phyloP scores from a whole-genome alignment of 2,888 invertebrate species.

The Thumatha senex region DNA sequence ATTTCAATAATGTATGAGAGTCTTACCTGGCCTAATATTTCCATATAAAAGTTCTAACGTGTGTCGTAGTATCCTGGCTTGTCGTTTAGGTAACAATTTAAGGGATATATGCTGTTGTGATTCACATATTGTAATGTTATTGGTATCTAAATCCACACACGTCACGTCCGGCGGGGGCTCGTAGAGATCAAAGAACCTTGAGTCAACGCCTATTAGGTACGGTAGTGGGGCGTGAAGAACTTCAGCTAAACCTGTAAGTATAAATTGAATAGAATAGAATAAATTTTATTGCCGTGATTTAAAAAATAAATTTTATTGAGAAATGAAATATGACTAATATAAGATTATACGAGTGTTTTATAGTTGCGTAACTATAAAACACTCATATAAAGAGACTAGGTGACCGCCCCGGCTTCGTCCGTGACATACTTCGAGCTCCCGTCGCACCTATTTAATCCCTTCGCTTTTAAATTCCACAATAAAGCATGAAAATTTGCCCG shows the following conservation, averaged over 20 bases:
- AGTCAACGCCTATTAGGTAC: conserved; percentile 98
- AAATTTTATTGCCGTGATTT: no score
- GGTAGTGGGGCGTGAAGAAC: conserved; percentile 98
- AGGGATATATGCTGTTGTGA: conserved; percentile 91
- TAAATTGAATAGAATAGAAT: no score
- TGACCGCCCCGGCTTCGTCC: no score
- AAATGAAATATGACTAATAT: no score
- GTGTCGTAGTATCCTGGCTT: conserved; percentile 91
- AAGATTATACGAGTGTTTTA: no score
- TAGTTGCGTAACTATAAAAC: no score
- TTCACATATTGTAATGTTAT: conserved; percentile 96
- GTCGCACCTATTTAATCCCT: no score
- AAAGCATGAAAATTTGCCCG: no score
- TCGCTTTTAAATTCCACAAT: no score
- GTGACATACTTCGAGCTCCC: no score
- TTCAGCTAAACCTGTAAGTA: conserved; percentile 90
- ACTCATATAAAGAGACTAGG: no score
- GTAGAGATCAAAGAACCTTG: conserved; percentile 97
- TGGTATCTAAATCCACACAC: conserved; percentile 99
- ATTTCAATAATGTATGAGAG: not conserved
- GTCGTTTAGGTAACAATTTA: conserved; percentile 93
- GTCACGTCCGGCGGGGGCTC: conserved; percentile 98
- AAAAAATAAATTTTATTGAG: no score
- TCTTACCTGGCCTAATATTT: conserved; percentile 77
- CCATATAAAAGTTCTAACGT: conserved; percentile 90